A percentile compares a stretch with the other conserved stretches of the same genome.
These are phyloP conservation scores for Odocoileus hemionus DNA, from an alignment of 2,113 vertebrate species.

Conservation along the genomic window DNA sequence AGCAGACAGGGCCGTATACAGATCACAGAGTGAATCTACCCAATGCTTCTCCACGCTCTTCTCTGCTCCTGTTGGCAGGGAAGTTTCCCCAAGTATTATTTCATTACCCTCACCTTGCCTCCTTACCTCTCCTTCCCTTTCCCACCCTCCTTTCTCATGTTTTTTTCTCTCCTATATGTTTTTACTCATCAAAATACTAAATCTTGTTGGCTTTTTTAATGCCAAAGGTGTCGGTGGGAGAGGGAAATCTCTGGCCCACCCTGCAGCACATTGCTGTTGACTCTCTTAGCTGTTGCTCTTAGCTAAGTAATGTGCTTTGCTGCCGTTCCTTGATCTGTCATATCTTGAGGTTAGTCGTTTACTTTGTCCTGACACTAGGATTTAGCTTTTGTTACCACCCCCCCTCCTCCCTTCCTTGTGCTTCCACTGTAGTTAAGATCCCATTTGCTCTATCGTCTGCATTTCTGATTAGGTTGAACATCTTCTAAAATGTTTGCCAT, in stretches of 20 bases:
- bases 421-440: background rate
- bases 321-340: too few relatives aligned
- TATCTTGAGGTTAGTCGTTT: background rate
- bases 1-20: background rate
- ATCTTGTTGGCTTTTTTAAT: background rate
- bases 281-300: background rate
- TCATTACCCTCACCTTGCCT: accelerated
- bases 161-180: background rate
- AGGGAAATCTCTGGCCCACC: background rate
- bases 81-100: too few relatives aligned
- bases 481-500: background rate
- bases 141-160: background rate
- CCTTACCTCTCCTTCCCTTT: background rate
- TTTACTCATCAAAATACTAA: background rate
- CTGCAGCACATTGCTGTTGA: background rate
- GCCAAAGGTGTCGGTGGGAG: background rate
- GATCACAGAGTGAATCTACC: accelerated
- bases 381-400: too few relatives aligned
- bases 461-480: background rate
- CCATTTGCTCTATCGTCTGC: background rate
- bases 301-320: background rate
- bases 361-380: background rate
- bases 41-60: accelerated
- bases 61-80: too few relatives aligned
- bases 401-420: background rate